Conservation (phyloP, 2,888 invertebrate species). For the Mycalesis mineus region DNA sequence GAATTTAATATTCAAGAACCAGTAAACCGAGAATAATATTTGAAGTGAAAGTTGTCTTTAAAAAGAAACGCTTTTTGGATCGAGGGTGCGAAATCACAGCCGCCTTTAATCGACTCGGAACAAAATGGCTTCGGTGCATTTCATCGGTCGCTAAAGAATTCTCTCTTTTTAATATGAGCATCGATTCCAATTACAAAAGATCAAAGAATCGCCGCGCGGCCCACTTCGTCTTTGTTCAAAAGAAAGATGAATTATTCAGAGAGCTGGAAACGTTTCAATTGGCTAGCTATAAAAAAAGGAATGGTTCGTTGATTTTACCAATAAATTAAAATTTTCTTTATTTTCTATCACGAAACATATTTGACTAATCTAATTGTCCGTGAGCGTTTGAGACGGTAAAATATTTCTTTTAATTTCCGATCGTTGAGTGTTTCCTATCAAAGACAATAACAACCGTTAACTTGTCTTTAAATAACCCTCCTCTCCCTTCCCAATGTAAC, state of each 20-base stretch:
- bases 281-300: slow-evolving; percentile 77
- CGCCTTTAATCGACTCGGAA: slow-evolving; percentile 64
- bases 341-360: slow-evolving; percentile 61
- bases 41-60: neutral
- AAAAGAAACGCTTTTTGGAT: slow-evolving; percentile 32
- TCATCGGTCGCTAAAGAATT: slow-evolving; percentile 70
- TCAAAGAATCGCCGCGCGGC: slow-evolving; percentile 78
- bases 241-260: slow-evolving; percentile 78
- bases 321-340: slow-evolving; percentile 75
- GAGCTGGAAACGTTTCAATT: slow-evolving; percentile 79
- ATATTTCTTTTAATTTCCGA: slow-evolving; percentile 1
- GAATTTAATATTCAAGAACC: neutral
- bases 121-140: slow-evolving; percentile 74
- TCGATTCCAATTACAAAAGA: slow-evolving; percentile 80
- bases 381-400: slow-evolving; percentile 7
- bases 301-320: slow-evolving; percentile 76
- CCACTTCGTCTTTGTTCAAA: slow-evolving; percentile 78
- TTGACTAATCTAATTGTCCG: slow-evolving; percentile 35
- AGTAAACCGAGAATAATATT: neutral
- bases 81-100: slow-evolving; percentile 55
- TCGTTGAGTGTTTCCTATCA: neutral
- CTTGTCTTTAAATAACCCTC: too few relatives aligned
- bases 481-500: too few relatives aligned
- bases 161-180: slow-evolving; percentile 78
- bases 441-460: too few relatives aligned